These are phyloP conservation scores for Microctenopoma steveboyesi DNA, from an alignment of 2,797 vertebrate genomes.

Conservation along the genomic window DNA sequence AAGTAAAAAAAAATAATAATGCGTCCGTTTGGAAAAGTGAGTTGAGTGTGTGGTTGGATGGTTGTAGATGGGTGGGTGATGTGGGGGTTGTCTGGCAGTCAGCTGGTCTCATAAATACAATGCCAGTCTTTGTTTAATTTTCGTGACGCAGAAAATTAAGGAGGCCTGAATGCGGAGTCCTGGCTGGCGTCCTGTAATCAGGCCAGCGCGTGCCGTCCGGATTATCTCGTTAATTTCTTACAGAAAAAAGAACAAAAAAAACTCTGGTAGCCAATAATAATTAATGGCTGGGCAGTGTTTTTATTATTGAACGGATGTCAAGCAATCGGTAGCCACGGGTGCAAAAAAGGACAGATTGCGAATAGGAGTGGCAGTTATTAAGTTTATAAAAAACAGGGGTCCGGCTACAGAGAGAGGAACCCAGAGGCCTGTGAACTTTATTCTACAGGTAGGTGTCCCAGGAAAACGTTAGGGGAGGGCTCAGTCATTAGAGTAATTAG, in stretches of 20 bases:
- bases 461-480: slow-evolving; percentile 28
- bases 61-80: not conserved
- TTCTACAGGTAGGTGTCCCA: slow-evolving; percentile 63
- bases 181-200: slow-evolving; percentile 93
- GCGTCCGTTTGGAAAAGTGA: slow-evolving; percentile 69
- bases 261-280: slow-evolving; percentile 85
- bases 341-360: slow-evolving; percentile 89
- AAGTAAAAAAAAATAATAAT: slow-evolving; percentile 18
- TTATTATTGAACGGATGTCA: slow-evolving; percentile 91
- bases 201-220: slow-evolving; percentile 93
- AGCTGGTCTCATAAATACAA: slow-evolving; percentile 80
- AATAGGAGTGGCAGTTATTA: slow-evolving; percentile 83
- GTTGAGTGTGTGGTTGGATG: slow-evolving; percentile 53
- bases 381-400: slow-evolving; percentile 67
- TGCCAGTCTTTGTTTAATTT: slow-evolving; percentile 86
- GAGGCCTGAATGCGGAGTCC: slow-evolving; percentile 84
- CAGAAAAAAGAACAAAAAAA: slow-evolving; percentile 79
- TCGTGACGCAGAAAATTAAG: slow-evolving; percentile 92
- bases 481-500: slow-evolving; percentile 39
- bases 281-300: slow-evolving; percentile 90
- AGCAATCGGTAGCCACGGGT: slow-evolving; percentile 85
- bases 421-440: slow-evolving; percentile 48
- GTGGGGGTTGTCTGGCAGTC: slow-evolving; percentile 71
- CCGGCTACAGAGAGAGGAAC: slow-evolving; percentile 25
- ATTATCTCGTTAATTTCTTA: slow-evolving; percentile 98